phyloP scores from a whole-genome alignment of 2,888 invertebrate genomes.

The Gryllus longicercus region DNA sequence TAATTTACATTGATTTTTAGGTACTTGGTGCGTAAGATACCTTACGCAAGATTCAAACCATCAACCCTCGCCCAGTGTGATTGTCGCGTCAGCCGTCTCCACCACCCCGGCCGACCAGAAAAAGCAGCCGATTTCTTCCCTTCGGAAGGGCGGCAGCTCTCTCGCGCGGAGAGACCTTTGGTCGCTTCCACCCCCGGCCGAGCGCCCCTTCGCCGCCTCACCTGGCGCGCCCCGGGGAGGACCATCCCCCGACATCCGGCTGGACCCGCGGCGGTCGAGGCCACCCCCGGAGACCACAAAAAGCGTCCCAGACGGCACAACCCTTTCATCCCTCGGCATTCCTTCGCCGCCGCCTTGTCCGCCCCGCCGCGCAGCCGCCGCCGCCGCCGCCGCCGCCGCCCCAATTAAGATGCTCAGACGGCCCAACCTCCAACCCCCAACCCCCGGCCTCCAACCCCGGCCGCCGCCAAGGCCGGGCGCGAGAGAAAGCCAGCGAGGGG shows the following conservation, averaged over 20 bases:
- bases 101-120: too few species aligned
- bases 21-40: too few species aligned
- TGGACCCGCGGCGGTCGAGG: background rate
- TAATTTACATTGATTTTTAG: too few species aligned
- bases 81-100: too few species aligned
- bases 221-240: background rate
- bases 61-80: too few species aligned
- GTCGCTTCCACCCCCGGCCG: too few species aligned
- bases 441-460: background rate
- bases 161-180: too few species aligned
- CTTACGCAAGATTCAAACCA: too few species aligned
- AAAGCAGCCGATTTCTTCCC: too few species aligned
- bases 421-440: background rate
- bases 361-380: background rate
- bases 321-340: constrained; percentile 6
- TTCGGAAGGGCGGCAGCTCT: too few species aligned
- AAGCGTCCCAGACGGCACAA: background rate
- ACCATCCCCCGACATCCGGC: background rate
- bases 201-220: background rate
- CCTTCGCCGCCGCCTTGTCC: background rate
- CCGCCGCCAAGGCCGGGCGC: background rate
- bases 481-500: too few species aligned
- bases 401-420: constrained; percentile 17
- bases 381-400: background rate
- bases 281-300: constrained; percentile 7